These are phyloP conservation scores for Luidia sarsii DNA, from an alignment of 53 echinoderm and acorn worm species.

Conservation along the genomic window DNA sequence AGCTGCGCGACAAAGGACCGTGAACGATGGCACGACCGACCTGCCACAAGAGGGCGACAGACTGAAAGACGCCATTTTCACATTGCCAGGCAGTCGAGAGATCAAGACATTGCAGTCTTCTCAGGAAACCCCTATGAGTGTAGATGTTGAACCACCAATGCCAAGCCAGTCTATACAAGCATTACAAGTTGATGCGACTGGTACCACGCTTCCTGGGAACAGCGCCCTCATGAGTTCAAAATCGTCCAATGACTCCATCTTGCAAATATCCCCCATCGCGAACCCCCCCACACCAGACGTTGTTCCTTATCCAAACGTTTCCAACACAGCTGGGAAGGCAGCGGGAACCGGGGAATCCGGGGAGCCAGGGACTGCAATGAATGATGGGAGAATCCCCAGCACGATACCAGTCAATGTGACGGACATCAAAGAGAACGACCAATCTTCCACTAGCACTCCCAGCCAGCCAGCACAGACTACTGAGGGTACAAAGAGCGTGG, in stretches of 20 bases:
- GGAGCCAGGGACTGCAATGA: no score
- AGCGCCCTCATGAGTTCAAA: not conserved
- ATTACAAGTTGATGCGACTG: no score
- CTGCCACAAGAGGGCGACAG: slow-evolving; percentile 24
- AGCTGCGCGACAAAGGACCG: no score
- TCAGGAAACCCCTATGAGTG: no score
- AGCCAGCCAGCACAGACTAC: not conserved
- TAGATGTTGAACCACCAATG: not conserved
- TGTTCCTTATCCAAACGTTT: not conserved
- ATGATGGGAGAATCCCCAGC: no score
- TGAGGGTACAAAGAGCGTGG: not conserved
- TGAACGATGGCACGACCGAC: no score
- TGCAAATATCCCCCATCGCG: no score
- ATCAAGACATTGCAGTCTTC: not conserved
- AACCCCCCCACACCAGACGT: no score
- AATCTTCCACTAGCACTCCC: not conserved
- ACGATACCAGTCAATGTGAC: not conserved
- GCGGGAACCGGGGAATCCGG: not conserved
- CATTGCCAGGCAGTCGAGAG: not conserved
- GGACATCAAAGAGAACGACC: not conserved
- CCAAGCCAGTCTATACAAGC: no score
- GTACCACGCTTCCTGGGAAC: not conserved
- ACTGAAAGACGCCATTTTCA: no score
- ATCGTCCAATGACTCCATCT: no score
- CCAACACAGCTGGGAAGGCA: not conserved